Conservation (phyloP, 1,140 invertebrate species). For the Monomorium pharaonis region DNA sequence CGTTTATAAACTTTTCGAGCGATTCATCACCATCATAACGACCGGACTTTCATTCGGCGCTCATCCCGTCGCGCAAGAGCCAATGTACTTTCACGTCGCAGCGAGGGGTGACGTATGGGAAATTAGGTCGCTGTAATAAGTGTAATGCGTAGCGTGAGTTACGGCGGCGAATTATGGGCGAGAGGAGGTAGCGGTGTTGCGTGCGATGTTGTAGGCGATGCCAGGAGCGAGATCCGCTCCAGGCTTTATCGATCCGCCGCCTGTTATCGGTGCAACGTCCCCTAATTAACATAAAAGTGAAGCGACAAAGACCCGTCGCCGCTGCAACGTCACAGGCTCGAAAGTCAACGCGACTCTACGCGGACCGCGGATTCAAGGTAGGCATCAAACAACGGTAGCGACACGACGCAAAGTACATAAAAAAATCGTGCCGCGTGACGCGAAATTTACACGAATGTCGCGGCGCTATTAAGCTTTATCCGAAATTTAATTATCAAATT, state of each 20-base stretch:
- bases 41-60: neutral
- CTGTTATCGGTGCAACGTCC: neutral
- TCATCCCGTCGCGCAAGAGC: conserved; percentile 7
- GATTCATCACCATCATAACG: conserved; percentile 51
- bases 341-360: neutral
- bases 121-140: conserved; percentile 56
- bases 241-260: conserved; percentile 20
- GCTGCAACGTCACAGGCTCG: no score
- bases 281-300: conserved; percentile 10
- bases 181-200: neutral
- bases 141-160: conserved; percentile 47
- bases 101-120: neutral
- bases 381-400: no score
- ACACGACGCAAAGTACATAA: no score
- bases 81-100: neutral
- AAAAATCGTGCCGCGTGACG: no score
- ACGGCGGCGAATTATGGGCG: neutral
- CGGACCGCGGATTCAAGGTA: neutral
- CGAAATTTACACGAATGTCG: no score
- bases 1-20: conserved; percentile 39
- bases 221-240: neutral
- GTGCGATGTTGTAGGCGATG: neutral
- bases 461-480: no score
- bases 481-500: no score
- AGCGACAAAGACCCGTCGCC: neutral